phyloP scores from a whole-genome alignment of 2,797 vertebrate genomes.

The Falco peregrinus region DNA sequence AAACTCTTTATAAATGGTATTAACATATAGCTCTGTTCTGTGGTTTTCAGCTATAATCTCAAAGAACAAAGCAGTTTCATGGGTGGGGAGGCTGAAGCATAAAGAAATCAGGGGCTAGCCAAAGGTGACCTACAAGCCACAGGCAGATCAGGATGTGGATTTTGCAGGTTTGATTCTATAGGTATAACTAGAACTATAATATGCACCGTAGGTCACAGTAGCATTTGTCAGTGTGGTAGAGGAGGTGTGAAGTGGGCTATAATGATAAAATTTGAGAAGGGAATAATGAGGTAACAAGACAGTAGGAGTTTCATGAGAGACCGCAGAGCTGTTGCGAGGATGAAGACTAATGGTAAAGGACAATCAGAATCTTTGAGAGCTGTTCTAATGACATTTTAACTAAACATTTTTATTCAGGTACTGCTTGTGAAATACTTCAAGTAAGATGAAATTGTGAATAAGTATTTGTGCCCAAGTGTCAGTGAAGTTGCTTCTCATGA shows the following conservation, averaged over 20 bases:
- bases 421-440: background rate
- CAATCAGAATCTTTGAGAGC: background rate
- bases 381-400: background rate
- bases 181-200: background rate
- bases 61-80: background rate
- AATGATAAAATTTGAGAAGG: background rate
- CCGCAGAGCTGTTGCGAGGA: background rate
- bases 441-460: background rate
- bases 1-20: background rate
- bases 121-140: background rate
- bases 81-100: background rate
- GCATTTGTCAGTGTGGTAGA: constrained; percentile 21
- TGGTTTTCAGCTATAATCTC: background rate
- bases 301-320: constrained; percentile 33
- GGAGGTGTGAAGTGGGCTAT: constrained; percentile 46
- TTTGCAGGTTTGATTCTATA: background rate
- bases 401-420: background rate
- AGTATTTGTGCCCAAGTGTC: background rate
- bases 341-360: background rate
- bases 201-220: background rate
- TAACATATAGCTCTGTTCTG: background rate
- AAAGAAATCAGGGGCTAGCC: background rate
- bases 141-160: background rate
- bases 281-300: constrained; percentile 36
- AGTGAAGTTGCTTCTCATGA: background rate